These are phyloP conservation scores for Monopterus albus DNA, from an alignment of 2,113 vertebrate species.

Conservation along the genomic window DNA sequence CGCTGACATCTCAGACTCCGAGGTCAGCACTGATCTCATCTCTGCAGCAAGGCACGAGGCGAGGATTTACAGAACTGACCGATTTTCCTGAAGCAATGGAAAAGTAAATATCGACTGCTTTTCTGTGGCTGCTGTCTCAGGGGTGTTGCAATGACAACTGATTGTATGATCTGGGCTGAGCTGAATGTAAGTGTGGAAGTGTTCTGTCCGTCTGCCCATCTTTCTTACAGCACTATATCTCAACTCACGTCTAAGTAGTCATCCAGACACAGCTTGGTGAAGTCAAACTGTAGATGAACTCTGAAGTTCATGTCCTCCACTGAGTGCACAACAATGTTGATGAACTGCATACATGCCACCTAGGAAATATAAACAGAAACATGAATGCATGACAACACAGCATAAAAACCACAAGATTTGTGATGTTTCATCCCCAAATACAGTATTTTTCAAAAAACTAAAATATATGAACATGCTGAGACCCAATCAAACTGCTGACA, in stretches of 20 bases:
- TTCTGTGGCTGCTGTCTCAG: constrained; percentile 23
- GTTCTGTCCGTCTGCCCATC: constrained; percentile 12
- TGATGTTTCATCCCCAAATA: too few species aligned
- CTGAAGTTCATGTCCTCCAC: constrained; percentile 99
- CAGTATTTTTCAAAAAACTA: too few species aligned
- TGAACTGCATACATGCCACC: constrained; percentile 99
- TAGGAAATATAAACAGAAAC: constrained; percentile 57
- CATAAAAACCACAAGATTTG: too few species aligned
- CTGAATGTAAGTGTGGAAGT: not conserved
- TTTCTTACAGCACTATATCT: constrained; percentile 11
- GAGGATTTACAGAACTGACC: constrained; percentile 9
- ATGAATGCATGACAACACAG: too few species aligned
- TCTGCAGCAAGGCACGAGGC: not conserved
- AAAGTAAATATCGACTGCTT: constrained; percentile 38
- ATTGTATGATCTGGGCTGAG: not conserved
- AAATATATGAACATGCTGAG: not conserved
- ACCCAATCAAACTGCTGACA: not conserved
- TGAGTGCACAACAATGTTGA: constrained; percentile 98
- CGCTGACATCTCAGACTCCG: not conserved
- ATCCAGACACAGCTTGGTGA: constrained; percentile 95
- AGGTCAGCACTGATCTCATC: constrained; percentile 10
- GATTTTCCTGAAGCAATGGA: constrained; percentile 26
- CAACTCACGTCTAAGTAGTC: constrained; percentile 92
- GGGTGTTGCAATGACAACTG: constrained; percentile 20
- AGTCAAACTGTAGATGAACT: constrained; percentile 95